Conservation (phyloP, 2,113 vertebrate genomes). For the Poeciliopsis prolifica region DNA sequence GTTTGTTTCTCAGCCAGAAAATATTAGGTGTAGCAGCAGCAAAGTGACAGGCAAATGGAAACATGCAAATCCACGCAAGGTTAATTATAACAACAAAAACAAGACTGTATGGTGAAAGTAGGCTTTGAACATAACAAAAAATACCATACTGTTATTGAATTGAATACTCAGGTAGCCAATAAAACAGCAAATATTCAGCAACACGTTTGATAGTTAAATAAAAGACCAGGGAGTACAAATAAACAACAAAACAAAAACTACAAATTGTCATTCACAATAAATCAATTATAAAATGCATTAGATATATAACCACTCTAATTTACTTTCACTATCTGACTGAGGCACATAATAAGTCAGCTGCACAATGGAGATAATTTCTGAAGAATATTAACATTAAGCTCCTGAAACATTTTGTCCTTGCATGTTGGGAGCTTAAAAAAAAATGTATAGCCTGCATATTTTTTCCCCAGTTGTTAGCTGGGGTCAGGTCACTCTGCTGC, state of each 20-base stretch:
- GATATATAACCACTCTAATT: not conserved
- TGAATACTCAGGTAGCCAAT: too few relatives aligned
- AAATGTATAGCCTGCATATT: not conserved
- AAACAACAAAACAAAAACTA: too few relatives aligned
- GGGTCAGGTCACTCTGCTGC: not conserved
- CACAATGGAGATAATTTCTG: not conserved
- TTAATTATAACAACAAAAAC: not conserved
- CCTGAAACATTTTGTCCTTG: not conserved
- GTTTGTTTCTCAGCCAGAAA: too few relatives aligned
- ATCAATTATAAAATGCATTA: not conserved
- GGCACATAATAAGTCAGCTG: not conserved
- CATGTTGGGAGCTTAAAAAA: too few relatives aligned
- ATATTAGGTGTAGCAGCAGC: not conserved
- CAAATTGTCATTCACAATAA: too few relatives aligned
- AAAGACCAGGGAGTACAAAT: too few relatives aligned
- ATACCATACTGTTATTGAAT: too few relatives aligned
- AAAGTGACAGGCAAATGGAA: not conserved
- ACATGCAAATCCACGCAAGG: not conserved
- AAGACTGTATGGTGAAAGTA: too few relatives aligned
- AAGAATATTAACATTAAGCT: not conserved
- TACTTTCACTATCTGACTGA: not conserved
- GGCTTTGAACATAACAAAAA: too few relatives aligned
- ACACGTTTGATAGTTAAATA: too few relatives aligned
- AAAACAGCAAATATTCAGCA: too few relatives aligned
- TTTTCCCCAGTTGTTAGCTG: not conserved